These are phyloP conservation scores for Drosophila pegasa DNA, from an alignment of 2,888 invertebrate species.

Conservation along the genomic window DNA sequence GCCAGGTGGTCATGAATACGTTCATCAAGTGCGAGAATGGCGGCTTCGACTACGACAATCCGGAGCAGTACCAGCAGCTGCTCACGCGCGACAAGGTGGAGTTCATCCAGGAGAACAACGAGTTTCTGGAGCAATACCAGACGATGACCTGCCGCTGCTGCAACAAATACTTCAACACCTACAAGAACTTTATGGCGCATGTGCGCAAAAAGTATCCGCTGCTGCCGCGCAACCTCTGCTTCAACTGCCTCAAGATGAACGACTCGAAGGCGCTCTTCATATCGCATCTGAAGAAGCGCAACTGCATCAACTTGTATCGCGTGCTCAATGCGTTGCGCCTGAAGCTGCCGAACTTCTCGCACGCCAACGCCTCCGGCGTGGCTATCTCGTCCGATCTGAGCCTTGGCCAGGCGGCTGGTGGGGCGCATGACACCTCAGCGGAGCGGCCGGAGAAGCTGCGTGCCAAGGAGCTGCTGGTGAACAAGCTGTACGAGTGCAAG, in stretches of 20 bases:
- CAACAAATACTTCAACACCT: slow-evolving; percentile 83
- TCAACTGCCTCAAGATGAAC: slow-evolving; percentile 85
- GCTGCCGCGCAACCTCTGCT: slow-evolving; percentile 84
- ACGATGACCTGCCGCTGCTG: slow-evolving; percentile 85
- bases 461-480: slow-evolving; percentile 84
- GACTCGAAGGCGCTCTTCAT: slow-evolving; percentile 85
- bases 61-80: slow-evolving; percentile 83
- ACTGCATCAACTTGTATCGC: slow-evolving; percentile 84
- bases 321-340: slow-evolving; percentile 79
- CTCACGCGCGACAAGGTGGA: slow-evolving; percentile 83
- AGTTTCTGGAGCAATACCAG: slow-evolving; percentile 84
- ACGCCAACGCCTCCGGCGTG: slow-evolving; percentile 15
- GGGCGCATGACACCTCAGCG: slow-evolving; percentile 26
- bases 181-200: slow-evolving; percentile 85
- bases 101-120: slow-evolving; percentile 83
- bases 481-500: slow-evolving; percentile 85
- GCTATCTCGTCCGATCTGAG: slow-evolving; percentile 42
- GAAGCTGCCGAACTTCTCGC: slow-evolving; percentile 67
- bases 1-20: slow-evolving; percentile 80
- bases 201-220: slow-evolving; percentile 84
- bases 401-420: neutral
- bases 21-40: slow-evolving; percentile 79
- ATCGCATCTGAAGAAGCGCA: slow-evolving; percentile 84
- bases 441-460: slow-evolving; percentile 81
- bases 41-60: slow-evolving; percentile 83